phyloP scores from a whole-genome alignment of 2,113 vertebrate genomes.

The Cebidichthys violaceus region DNA sequence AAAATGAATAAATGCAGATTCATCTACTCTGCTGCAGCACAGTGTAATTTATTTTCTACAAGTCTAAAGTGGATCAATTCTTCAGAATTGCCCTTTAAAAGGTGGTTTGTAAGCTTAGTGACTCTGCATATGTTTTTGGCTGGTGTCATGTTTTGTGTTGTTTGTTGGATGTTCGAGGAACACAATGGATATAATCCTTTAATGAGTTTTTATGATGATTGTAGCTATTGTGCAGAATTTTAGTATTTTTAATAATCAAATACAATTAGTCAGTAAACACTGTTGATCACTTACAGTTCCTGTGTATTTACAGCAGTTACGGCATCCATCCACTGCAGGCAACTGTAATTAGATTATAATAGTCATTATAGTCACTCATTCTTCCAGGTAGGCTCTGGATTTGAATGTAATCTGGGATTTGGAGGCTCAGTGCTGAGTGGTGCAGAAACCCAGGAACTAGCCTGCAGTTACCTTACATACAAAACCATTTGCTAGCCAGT shows the following conservation, averaged over 20 bases:
- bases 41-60: neutral
- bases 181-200: neutral
- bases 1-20: too few relatives aligned
- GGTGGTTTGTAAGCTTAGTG: neutral
- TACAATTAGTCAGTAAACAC: neutral
- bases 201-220: neutral
- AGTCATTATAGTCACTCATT: conserved; percentile 53
- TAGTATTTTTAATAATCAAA: neutral
- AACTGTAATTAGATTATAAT: conserved; percentile 77
- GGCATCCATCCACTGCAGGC: conserved; percentile 21
- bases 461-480: conserved; percentile 43
- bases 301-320: conserved; percentile 9
- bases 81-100: neutral
- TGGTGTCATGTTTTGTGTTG: neutral
- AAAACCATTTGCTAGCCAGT: neutral
- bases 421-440: conserved; percentile 80
- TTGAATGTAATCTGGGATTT: conserved; percentile 82
- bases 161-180: neutral
- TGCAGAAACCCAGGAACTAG: conserved; percentile 75
- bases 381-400: conserved; percentile 75
- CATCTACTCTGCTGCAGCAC: neutral
- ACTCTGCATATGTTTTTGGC: too few relatives aligned
- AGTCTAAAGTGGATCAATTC: neutral
- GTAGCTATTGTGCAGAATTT: neutral
- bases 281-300: neutral